Evolutionary conservation across 1,140 invertebrate genomes (phyloP).

Genomic region (Bombus ignitus): DNA sequence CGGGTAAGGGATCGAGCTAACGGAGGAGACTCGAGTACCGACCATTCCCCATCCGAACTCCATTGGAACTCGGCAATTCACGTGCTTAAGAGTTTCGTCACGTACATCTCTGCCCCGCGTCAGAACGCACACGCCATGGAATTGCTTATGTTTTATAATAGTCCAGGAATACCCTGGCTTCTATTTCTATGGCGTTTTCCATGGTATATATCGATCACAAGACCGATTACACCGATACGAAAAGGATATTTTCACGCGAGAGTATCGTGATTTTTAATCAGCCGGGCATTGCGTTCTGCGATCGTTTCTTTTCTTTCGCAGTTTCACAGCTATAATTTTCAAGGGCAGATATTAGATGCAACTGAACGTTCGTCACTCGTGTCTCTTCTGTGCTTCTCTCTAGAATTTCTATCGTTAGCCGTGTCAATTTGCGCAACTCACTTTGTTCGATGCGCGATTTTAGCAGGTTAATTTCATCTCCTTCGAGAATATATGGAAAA

Average conservation of each 20-base stretch:
- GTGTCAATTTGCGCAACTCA: not conserved
- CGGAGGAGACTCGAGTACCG: conserved; percentile 47
- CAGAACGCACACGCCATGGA: conserved; percentile 53
- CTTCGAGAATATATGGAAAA: not conserved
- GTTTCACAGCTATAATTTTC: not conserved
- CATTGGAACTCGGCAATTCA: conserved; percentile 65
- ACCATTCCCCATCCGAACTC: conserved; percentile 66
- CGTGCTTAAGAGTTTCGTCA: conserved; percentile 60
- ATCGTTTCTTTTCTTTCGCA: not conserved
- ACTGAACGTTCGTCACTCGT: no score
- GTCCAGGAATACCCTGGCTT: not conserved
- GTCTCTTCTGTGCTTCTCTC: not conserved
- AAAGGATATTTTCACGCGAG: conserved; percentile 8
- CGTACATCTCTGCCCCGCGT: conserved; percentile 42
- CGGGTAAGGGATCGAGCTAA: conserved; percentile 47
- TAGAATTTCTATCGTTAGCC: not conserved
- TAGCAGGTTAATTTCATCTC: not conserved
- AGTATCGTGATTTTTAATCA: conserved; percentile 12
- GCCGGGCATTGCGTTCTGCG: not conserved
- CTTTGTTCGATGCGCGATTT: not conserved
- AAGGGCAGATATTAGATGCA: not conserved
- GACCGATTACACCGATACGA: not conserved
- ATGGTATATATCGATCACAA: not conserved
- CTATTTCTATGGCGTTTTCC: not conserved
- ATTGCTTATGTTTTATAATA: conserved; percentile 67